Base-by-base conservation (phyloP, 2,113 vertebrate genomes). In the Nematolebias whitei region DNA sequence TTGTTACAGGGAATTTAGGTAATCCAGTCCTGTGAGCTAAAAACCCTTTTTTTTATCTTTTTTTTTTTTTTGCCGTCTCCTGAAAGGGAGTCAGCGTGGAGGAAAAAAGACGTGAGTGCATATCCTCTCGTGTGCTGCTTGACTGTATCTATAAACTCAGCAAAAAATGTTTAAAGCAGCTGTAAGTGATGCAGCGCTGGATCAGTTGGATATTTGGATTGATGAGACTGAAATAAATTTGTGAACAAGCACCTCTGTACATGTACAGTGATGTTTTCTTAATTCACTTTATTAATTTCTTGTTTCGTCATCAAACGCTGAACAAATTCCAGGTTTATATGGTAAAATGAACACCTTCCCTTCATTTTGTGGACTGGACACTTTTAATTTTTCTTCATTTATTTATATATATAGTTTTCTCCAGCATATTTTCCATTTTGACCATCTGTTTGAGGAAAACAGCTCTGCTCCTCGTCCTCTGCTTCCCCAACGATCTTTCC, bases 381-480 rank as follows among this genome's bases (percentile, higher is more conserved):
- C 68, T 38, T 61, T 58, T 20, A 4, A 1, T 47, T 47, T 20
- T 47, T 47, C 2, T 35, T 35, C 9, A 35, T 35, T 6, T 10
- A 6, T 35, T 10, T 10, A 35, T 35, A 35, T 35, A 35, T 10
- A 35, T 35, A 35, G 55, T 40, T 52, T 63, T 1, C 26, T 52
- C 78, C 2, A 81, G 57, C 80, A 85, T 85, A 87, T 83, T 88
- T 83, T 76, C 61, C 67, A 54, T 80, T 79, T 81, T 78, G 77
- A 81, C 85, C 88, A 86, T 88, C 86, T 88, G 83, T 87, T 83
- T 84, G 63, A 43, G 50, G 73, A 62, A 79, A 74, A 79, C 82
- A 72, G 19, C 61, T 67, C 55, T 54, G 40, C 63, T 84, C 50
- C 51, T 72, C 74, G 79, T 52, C 51, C 45, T 49, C 44, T 32